Percentiles rank a stretch among this genome's conserved stretches.
phyloP scores from a whole-genome alignment of 1,140 invertebrate genomes.

The Dufourea novaeangliae region DNA sequence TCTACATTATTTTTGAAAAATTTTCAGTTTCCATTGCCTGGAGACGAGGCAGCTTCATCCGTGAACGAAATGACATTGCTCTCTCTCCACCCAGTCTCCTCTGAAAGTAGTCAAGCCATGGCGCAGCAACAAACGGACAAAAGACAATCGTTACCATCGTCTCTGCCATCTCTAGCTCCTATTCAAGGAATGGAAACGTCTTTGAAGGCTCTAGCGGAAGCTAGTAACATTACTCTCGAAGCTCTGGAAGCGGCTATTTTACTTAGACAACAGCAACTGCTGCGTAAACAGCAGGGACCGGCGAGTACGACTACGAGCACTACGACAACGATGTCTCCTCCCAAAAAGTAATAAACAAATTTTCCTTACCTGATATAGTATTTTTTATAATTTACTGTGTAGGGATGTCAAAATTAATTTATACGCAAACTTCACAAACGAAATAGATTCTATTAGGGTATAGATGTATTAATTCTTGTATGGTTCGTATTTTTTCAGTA shows the following conservation, averaged over 20 bases:
- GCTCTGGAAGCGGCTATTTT: constrained; percentile 88
- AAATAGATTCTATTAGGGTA: too few species aligned
- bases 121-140: constrained; percentile 70
- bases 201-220: constrained; percentile 82
- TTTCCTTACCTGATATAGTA: neutral
- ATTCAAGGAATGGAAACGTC: constrained; percentile 82
- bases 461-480: too few species aligned
- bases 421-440: too few species aligned
- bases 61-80: constrained; percentile 75
- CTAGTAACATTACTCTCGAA: constrained; percentile 88
- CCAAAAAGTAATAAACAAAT: constrained; percentile 66
- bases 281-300: constrained; percentile 82
- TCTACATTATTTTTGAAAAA: neutral
- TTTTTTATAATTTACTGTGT: neutral
- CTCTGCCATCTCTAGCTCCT: constrained; percentile 71
- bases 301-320: constrained; percentile 79
- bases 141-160: constrained; percentile 61
- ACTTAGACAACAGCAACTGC: constrained; percentile 85
- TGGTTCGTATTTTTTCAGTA: constrained; percentile 62
- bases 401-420: too few species aligned
- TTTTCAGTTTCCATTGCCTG: constrained; percentile 73
- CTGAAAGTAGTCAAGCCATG: constrained; percentile 58
- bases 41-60: constrained; percentile 70
- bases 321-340: constrained; percentile 63
- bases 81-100: constrained; percentile 67